A percentile compares a stretch with the other conserved stretches of the same genome.
These are phyloP conservation scores for Solea senegalensis DNA, from an alignment of 2,113 vertebrate genomes.

Conservation along the genomic window DNA sequence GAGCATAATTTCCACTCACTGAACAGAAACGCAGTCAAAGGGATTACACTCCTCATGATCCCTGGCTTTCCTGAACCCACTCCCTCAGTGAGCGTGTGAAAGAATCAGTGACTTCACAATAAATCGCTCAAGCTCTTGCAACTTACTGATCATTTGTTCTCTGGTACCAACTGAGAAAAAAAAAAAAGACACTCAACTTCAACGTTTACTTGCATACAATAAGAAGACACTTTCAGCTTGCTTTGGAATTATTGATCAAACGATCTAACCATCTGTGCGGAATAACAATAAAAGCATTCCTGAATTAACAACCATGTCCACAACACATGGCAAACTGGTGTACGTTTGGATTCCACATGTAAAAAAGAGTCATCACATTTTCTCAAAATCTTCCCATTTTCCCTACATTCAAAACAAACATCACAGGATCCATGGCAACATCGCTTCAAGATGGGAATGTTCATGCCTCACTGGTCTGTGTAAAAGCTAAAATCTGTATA, in stretches of 20 bases:
- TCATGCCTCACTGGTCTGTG: no score
- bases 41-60: neutral
- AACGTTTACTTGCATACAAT: neutral
- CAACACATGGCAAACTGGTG: neutral
- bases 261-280: neutral
- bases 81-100: no score
- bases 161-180: no score
- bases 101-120: neutral
- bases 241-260: neutral
- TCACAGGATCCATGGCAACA: no score
- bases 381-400: neutral
- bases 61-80: no score
- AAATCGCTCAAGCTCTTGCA: neutral
- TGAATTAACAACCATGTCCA: neutral
- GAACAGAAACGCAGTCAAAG: no score
- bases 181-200: neutral
- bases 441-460: no score
- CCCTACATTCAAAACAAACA: no score
- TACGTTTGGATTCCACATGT: slow-evolving; percentile 26
- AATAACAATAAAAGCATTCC: neutral
- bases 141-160: neutral
- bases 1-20: no score
- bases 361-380: neutral
- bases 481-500: no score
- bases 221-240: neutral